Evolutionary conservation across 2,888 invertebrate species (phyloP).

Genomic region (Heliconius cydno): DNA sequence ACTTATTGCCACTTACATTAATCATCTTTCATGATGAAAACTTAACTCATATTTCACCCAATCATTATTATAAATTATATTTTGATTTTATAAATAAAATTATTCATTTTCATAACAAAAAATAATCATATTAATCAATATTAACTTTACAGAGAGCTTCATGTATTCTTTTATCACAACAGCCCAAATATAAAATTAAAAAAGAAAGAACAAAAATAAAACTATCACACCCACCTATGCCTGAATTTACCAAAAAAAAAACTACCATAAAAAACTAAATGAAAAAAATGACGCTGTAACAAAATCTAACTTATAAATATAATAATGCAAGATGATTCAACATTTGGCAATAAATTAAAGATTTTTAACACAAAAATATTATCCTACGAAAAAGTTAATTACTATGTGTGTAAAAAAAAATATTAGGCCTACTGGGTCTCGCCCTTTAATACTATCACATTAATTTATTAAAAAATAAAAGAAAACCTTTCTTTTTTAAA

Average conservation of each 20-base stretch:
- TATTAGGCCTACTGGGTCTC: conserved; percentile 59
- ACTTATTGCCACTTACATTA: too few relatives aligned
- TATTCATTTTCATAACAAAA: neutral
- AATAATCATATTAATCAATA: neutral
- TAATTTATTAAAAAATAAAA: conserved; percentile 58
- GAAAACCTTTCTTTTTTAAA: conserved; percentile 48
- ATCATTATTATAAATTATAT: too few relatives aligned
- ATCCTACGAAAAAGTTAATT: conserved; percentile 64
- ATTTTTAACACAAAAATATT: conserved; percentile 75
- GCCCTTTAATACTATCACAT: conserved; percentile 62
- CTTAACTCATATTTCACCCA: too few relatives aligned
- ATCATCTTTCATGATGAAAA: too few relatives aligned
- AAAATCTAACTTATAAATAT: conserved; percentile 57
- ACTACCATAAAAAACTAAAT: neutral
- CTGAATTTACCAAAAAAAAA: neutral
- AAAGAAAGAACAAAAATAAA: neutral
- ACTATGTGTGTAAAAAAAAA: conserved; percentile 65
- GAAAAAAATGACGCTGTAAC: conserved; percentile 34
- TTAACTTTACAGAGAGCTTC: neutral
- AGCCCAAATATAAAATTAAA: neutral
- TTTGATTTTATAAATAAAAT: too few relatives aligned
- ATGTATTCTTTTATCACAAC: neutral
- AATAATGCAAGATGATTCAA: conserved; percentile 74
- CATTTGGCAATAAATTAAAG: conserved; percentile 83
- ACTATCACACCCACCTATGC: conserved; percentile 9